phyloP scores from a whole-genome alignment of 2,797 vertebrate species.

The Odontamblyopus rebecca region DNA sequence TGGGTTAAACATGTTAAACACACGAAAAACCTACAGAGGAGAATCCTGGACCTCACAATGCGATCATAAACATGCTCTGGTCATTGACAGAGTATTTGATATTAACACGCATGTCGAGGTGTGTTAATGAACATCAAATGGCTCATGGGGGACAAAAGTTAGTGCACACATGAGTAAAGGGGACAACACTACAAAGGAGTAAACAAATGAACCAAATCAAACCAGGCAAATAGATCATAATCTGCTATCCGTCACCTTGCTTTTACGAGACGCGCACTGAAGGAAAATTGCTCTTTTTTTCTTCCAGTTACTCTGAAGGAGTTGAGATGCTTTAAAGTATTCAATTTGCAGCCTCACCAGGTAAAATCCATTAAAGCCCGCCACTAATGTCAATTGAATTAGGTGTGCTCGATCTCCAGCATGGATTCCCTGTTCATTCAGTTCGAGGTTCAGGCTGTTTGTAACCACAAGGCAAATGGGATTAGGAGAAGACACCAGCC shows the following conservation, averaged over 20 bases:
- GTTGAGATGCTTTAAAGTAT: conserved; percentile 68
- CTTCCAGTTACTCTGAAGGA: conserved; percentile 50
- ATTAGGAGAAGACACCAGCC: conserved; percentile 58
- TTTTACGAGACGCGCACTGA: conserved; percentile 45
- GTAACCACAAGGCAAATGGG: conserved; percentile 66
- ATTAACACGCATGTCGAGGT: conserved; percentile 26
- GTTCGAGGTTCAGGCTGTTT: conserved; percentile 59
- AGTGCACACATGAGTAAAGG: conserved; percentile 18
- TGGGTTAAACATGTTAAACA: neutral
- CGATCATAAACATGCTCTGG: conserved; percentile 36
- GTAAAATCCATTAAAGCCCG: conserved; percentile 71
- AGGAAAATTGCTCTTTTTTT: conserved; percentile 57
- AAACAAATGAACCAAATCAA: conserved; percentile 34
- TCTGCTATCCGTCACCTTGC: conserved; percentile 41
- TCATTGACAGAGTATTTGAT: conserved; percentile 40
- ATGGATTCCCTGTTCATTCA: conserved; percentile 51
- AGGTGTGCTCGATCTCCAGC: conserved; percentile 50
- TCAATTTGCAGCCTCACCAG: conserved; percentile 67
- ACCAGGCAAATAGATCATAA: conserved; percentile 52
- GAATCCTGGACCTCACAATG: conserved; percentile 22
- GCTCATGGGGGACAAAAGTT: conserved; percentile 50
- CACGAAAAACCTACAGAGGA: neutral
- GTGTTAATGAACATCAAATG: conserved; percentile 46
- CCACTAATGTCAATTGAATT: conserved; percentile 69
- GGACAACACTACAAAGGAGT: conserved; percentile 24